Evolutionary conservation across 1,140 invertebrate species (phyloP).

Genomic region (Apocrypta bakeri): DNA sequence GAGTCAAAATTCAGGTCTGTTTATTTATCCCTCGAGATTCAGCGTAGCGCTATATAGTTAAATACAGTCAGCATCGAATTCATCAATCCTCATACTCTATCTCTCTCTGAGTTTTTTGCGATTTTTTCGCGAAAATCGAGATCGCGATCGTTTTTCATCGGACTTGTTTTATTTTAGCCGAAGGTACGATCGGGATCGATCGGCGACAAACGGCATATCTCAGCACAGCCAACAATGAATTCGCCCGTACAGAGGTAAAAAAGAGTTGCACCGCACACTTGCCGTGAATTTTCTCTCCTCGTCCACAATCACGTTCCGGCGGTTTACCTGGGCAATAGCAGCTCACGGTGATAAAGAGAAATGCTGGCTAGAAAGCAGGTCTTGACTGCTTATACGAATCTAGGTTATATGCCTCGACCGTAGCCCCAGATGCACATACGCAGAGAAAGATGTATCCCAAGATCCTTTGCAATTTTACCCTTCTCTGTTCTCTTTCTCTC

Average conservation of each 20-base stretch:
- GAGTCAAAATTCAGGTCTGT: neutral
- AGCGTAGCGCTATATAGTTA: no score
- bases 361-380: constrained; percentile 75
- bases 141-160: constrained; percentile 44
- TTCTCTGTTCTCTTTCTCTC: constrained; percentile 49
- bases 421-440: constrained; percentile 57
- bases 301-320: constrained; percentile 62
- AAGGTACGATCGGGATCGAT: no score
- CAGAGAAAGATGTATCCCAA: neutral
- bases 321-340: constrained; percentile 59
- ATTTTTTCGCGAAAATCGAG: constrained; percentile 46
- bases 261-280: constrained; percentile 39
- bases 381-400: constrained; percentile 67
- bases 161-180: no score
- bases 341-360: constrained; percentile 73
- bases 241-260: neutral
- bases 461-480: constrained; percentile 65
- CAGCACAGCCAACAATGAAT: no score
- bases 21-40: neutral
- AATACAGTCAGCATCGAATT: neutral
- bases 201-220: no score
- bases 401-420: constrained; percentile 69
- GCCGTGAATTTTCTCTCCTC: constrained; percentile 50
- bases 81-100: no score
- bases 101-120: neutral